Evolutionary conservation across 2,888 invertebrate species (phyloP), one percentile per base, ranked within the genome.

Genomic region (Eupithecia subumbrata): DNA sequence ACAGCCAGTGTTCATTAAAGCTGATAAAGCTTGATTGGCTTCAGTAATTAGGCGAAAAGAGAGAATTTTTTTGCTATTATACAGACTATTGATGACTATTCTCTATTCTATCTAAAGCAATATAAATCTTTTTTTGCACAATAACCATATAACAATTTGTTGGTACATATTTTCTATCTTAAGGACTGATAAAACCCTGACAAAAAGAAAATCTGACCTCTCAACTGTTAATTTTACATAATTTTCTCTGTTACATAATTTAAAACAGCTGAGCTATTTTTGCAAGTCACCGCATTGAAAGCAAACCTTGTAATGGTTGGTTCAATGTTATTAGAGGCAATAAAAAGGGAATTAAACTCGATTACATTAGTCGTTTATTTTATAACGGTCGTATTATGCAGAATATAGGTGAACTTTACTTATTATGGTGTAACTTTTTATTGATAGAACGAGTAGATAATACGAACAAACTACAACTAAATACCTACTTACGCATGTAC

Each of bases 291-390:
- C 76, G 79, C 81, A 78, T 76, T 78, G 69, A 75, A 66, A 56
- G 43, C 67, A 66, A 69, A 60, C 69, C 64, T 52, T 34, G 52
- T 79, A 79, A 80, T 80, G 60, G 76, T 79, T 78, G 75, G 78
- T 76, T 70, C 80, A 75, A 82, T 85, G 81, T 85, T 85, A 87
- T 86, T 86, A 86, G 76, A 72, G 82, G 85, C 80, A 84, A 85
- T 87, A 87, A 87, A 87, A 84, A 80, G 82, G 80, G 81, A 87
- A 86, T 86, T 86, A 86, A 82, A 82, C 82, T 78, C 80, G 81
- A 83, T 86, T 84, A 83, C 72, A 74, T 80, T 77, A 76, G 82
- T 84, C 81, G 84, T 84, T 85, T 82, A 86, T 84, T 84, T 85
- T 81, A 83, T 82, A 82, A 80, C 79, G 78, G 78, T 70, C 64